These are phyloP conservation scores for Hypothenemus hampei DNA, from an alignment of 1,140 invertebrate species.

Conservation along the genomic window DNA sequence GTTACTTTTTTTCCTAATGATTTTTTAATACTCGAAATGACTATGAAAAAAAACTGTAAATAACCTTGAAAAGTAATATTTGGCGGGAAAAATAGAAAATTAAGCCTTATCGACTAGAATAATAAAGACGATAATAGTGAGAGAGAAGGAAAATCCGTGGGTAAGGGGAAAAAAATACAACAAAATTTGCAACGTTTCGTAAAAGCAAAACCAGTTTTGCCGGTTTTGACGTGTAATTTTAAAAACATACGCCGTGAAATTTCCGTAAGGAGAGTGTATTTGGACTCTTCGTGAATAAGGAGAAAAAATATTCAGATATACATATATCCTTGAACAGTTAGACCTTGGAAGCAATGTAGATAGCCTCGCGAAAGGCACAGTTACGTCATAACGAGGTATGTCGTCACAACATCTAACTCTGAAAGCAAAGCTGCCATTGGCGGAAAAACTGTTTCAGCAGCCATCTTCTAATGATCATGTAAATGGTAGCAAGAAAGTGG, in stretches of 20 bases:
- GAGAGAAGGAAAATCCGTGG: background rate
- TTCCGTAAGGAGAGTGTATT: too few relatives aligned
- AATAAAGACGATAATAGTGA: background rate
- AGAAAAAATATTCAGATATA: constrained; percentile 12
- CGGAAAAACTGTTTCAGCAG: constrained; percentile 29
- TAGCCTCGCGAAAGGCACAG: constrained; percentile 32
- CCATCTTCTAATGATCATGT: constrained; percentile 42
- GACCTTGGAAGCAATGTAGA: constrained; percentile 39
- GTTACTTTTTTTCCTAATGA: constrained; percentile 5
- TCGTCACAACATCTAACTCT: constrained; percentile 35
- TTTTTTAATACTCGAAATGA: constrained; percentile 8
- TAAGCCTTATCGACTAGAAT: too few relatives aligned
- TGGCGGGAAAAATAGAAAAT: background rate
- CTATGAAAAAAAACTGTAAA: constrained; percentile 1
- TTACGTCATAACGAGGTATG: constrained; percentile 38
- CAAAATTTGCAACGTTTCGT: constrained; percentile 15
- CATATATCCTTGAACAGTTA: constrained; percentile 52
- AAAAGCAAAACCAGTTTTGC: constrained; percentile 9
- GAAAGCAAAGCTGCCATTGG: constrained; percentile 34
- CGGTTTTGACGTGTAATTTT: too few relatives aligned
- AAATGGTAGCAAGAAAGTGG: constrained; percentile 33
- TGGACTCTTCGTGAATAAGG: background rate
- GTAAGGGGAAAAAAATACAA: background rate
- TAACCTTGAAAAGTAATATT: background rate
- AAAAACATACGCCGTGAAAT: too few relatives aligned